Conservation (phyloP, 2,888 invertebrate genomes). For the Cremastinae sp. region DNA sequence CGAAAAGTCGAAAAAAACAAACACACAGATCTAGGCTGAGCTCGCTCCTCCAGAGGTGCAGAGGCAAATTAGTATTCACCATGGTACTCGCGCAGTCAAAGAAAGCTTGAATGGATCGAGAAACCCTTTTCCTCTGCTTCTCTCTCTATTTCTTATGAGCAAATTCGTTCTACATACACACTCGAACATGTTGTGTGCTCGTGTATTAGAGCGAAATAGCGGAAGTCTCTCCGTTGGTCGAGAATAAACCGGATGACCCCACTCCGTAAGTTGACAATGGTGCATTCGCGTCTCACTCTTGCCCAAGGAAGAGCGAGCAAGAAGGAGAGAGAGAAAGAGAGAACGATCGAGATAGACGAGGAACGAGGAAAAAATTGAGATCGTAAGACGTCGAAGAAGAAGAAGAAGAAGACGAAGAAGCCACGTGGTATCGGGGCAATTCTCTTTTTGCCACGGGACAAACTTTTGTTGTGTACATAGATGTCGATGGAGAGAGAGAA, state of each 20-base stretch:
- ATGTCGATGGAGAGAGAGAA: conserved; percentile 13
- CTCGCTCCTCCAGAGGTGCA: conserved; percentile 31
- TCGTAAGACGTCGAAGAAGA: conserved; percentile 21
- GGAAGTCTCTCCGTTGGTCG: conserved; percentile 71
- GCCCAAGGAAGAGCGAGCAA: conserved; percentile 43
- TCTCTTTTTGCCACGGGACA: conserved; percentile 57
- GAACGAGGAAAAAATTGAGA: conserved; percentile 28
- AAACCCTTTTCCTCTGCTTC: background rate
- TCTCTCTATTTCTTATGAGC: conserved; percentile 1
- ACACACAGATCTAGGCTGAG: no score
- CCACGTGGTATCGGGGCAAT: conserved; percentile 65
- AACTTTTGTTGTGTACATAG: conserved; percentile 26
- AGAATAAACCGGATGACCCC: conserved; percentile 76
- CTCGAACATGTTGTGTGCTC: conserved; percentile 1
- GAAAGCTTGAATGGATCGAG: conserved; percentile 72
- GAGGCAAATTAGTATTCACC: conserved; percentile 63
- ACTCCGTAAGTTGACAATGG: conserved; percentile 66
- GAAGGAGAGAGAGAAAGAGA: conserved; percentile 43
- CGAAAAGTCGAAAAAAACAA: no score
- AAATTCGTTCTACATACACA: conserved; percentile 17
- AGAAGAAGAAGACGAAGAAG: conserved; percentile 38
- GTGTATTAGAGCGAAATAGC: conserved; percentile 74
- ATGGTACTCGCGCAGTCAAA: conserved; percentile 71
- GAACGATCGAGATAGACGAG: conserved; percentile 39
- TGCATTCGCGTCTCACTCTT: conserved; percentile 50